Base-by-base conservation (phyloP, 2,113 vertebrate genomes). In the Macaca mulatta region DNA sequence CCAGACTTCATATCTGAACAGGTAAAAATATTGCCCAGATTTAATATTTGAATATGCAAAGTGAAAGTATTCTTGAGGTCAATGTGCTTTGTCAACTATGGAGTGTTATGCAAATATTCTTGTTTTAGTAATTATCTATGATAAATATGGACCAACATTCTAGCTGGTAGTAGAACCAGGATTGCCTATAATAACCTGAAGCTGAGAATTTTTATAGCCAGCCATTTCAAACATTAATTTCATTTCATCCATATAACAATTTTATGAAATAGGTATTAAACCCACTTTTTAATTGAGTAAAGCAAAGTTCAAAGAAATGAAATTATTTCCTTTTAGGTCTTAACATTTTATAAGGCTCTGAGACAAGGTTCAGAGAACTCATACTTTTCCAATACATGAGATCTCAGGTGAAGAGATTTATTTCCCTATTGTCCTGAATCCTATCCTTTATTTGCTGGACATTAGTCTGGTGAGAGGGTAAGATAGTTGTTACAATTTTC, bases 1-100 rank as follows among this genome's bases (percentile, higher is more conserved):
- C 38, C 75, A 79, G 78, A 94, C n/a, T 96, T 82, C 80, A 25
- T 90, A 90, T n/a, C 52, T 80, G 25, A 94, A 77, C 89, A 78
- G 55, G 38, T 81, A 70, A 61, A 74, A 70, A 11, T 57, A 9
- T 57, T 57, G 43, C 2, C 1, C 14, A n/a, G 5, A 27, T 32
- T 69, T 96, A 81, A 45, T 89, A 69, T 69, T 35, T 82, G 38
- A 43, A 55, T 67, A 48, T 77, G 10, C 13, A 35, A 84, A 61
- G 1, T 80, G 38, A 90, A 97, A 80, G 20, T 38, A 67, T 77
- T 96, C 40, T 92, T 85, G 64, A 96, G 4, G 43, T 78, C 64
- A 90, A 50, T 80, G 11, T 96, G 35, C 13, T 90, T 88, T 88
- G 32, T 91, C 48, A 75, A 35, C 43, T 90, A 35, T 79, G 38